Conservation (phyloP, 2,888 invertebrate genomes). For the Neria commutata region DNA sequence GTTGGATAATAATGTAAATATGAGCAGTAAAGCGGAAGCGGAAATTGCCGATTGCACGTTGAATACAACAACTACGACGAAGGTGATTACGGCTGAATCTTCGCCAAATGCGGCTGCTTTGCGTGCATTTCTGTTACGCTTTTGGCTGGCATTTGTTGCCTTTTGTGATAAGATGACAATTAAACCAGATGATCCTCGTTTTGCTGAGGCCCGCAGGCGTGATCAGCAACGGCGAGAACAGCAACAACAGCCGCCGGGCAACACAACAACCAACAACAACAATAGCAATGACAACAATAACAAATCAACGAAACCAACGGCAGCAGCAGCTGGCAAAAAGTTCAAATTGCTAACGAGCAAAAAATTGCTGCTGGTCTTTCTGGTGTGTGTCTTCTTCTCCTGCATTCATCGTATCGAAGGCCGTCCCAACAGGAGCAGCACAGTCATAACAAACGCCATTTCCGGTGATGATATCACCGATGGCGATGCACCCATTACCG, state of each 20-base stretch:
- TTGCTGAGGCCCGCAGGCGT: constrained; percentile 18
- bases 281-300: constrained; percentile 9
- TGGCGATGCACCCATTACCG: no score
- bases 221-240: constrained; percentile 13
- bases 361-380: constrained; percentile 41
- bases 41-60: constrained; percentile 8
- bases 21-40: constrained; percentile 10
- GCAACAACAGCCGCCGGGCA: constrained; percentile 15
- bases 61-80: constrained; percentile 9
- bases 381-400: constrained; percentile 46
- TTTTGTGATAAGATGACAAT: constrained; percentile 40
- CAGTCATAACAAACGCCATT: constrained; percentile 12
- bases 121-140: constrained; percentile 23
- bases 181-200: constrained; percentile 35
- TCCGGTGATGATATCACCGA: not conserved
- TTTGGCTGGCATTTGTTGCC: constrained; percentile 38
- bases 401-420: constrained; percentile 49
- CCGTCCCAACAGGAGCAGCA: constrained; percentile 52
- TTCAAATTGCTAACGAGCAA: constrained; percentile 36
- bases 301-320: not conserved
- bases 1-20: constrained; percentile 22
- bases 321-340: constrained; percentile 12
- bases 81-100: not conserved
- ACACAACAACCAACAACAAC: constrained; percentile 11
- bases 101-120: not conserved